Conservation (phyloP, 1,140 invertebrate genomes). For the Pomacea maculata region DNA sequence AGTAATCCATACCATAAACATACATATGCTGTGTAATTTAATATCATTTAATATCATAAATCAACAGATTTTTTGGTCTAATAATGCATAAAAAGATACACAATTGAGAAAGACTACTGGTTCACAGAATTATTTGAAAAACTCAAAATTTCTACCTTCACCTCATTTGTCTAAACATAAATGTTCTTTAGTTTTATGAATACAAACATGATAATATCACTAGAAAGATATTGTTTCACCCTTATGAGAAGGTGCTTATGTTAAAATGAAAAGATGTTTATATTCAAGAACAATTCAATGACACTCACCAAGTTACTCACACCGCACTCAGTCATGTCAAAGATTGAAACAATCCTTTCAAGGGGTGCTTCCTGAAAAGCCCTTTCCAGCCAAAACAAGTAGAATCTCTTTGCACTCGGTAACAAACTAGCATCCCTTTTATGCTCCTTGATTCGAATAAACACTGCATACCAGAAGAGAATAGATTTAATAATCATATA, state of each 20-base stretch:
- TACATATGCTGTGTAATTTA: too few relatives aligned
- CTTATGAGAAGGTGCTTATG: too few relatives aligned
- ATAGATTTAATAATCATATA: too few relatives aligned
- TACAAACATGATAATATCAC: not conserved
- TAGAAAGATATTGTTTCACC: too few relatives aligned
- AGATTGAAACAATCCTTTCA: slow-evolving; percentile 83
- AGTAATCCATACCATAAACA: too few relatives aligned
- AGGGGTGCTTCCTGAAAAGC: slow-evolving; percentile 76
- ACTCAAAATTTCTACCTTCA: not conserved
- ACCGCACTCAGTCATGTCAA: slow-evolving; percentile 88
- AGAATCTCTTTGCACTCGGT: slow-evolving; percentile 78
- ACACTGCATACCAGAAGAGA: slow-evolving; percentile 45
- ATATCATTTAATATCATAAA: too few relatives aligned
- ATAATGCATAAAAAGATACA: too few relatives aligned
- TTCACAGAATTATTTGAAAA: too few relatives aligned
- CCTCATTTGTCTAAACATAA: not conserved
- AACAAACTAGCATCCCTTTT: slow-evolving; percentile 76
- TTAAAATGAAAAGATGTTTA: too few relatives aligned
- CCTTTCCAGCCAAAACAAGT: slow-evolving; percentile 90
- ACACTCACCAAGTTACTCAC: slow-evolving; percentile 84
- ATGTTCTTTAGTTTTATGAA: not conserved
- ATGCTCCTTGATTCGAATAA: slow-evolving; percentile 56
- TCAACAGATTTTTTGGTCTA: too few relatives aligned
- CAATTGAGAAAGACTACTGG: too few relatives aligned
- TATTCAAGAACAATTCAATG: not conserved